phyloP scores from a whole-genome alignment of 2,888 invertebrate species.

The Acleris literana region DNA sequence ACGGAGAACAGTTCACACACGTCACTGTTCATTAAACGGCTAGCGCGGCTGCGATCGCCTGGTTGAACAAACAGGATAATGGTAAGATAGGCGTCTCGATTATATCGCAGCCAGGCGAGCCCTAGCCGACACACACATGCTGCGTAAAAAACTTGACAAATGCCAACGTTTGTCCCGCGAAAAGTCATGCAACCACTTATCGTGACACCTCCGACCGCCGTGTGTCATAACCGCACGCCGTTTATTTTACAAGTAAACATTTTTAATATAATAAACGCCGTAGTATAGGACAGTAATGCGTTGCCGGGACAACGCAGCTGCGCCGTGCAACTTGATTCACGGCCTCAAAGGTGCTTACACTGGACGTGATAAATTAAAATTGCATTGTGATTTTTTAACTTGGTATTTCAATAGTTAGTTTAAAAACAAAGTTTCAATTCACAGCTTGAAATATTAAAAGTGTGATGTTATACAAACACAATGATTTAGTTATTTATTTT shows the following conservation, averaged over 20 bases:
- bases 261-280: slow-evolving; percentile 1
- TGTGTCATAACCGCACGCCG: slow-evolving; percentile 25
- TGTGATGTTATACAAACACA: not conserved
- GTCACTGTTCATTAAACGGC: slow-evolving; percentile 42
- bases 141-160: slow-evolving; percentile 34
- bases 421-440: not conserved
- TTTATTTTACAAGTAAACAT: not conserved
- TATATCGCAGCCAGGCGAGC: slow-evolving; percentile 24
- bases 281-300: slow-evolving; percentile 1
- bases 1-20: slow-evolving; percentile 48
- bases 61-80: not conserved
- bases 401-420: not conserved
- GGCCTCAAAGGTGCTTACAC: slow-evolving; percentile 13
- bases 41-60: slow-evolving; percentile 8
- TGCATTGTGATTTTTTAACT: slow-evolving; percentile 13
- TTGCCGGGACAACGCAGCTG: slow-evolving; percentile 25
- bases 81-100: slow-evolving; percentile 1
- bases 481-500: not conserved
- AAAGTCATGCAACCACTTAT: slow-evolving; percentile 32
- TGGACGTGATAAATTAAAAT: slow-evolving; percentile 21
- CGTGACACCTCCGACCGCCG: slow-evolving; percentile 20
- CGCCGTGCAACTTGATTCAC: slow-evolving; percentile 9
- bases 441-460: not conserved
- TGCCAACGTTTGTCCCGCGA: slow-evolving; percentile 31
- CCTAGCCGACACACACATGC: slow-evolving; percentile 32